phyloP scores from a whole-genome alignment of 2,888 invertebrate species.

The Bombylius discolor region DNA sequence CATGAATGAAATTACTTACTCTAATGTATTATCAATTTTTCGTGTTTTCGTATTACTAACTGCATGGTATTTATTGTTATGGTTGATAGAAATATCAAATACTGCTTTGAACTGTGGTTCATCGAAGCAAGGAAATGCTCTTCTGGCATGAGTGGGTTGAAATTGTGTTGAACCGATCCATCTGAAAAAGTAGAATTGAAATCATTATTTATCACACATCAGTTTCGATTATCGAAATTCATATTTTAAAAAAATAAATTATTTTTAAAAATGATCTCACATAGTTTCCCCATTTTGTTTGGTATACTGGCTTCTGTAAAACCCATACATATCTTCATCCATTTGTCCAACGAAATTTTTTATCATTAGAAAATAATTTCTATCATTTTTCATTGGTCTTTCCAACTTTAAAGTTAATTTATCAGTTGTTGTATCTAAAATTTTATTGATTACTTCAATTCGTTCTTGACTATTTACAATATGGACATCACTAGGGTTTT shows the following conservation, averaged over 20 bases:
- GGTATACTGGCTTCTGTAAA: constrained; percentile 37
- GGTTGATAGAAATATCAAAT: constrained; percentile 50
- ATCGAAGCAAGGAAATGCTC: constrained; percentile 66
- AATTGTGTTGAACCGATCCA: constrained; percentile 40
- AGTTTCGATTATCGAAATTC: not conserved
- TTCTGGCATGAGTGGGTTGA: constrained; percentile 50
- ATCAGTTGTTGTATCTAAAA: constrained; percentile 28
- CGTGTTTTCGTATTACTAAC: constrained; percentile 22
- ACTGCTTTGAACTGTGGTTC: constrained; percentile 56
- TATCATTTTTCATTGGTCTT: constrained; percentile 22
- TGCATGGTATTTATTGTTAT: constrained; percentile 28
- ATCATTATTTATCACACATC: no score
- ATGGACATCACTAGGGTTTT: not conserved
- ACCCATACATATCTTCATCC: constrained; percentile 41
- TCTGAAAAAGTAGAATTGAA: not conserved
- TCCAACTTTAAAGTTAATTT: constrained; percentile 36
- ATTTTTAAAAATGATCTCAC: not conserved
- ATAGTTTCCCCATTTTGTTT: constrained; percentile 25
- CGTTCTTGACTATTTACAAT: constrained; percentile 10
- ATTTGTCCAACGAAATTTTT: constrained; percentile 38
- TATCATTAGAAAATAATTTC: constrained; percentile 37
- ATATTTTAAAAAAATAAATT: not conserved
- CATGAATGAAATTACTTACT: not conserved
- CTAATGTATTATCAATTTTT: not conserved
- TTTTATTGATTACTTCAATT: not conserved